phyloP scores from a whole-genome alignment of 2,797 vertebrate species.

The Melanotaenia pygmaea region DNA sequence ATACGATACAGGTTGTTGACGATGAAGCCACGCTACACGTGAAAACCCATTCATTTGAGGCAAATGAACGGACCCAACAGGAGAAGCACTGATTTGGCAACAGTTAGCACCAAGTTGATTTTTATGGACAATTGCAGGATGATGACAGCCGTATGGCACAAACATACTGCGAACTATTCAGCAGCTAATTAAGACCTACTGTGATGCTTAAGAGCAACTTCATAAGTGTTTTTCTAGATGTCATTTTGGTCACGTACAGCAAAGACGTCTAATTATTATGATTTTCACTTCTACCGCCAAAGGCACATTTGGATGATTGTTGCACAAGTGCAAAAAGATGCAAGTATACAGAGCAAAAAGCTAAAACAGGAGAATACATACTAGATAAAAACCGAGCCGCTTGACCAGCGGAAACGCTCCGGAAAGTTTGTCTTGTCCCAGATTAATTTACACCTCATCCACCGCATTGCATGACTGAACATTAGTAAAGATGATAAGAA shows the following conservation, averaged over 20 bases:
- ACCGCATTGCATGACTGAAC: conserved; percentile 4
- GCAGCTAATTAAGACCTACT: conserved; percentile 6
- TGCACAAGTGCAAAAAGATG: conserved; percentile 32
- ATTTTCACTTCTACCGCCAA: conserved; percentile 17
- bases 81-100: conserved; percentile 48
- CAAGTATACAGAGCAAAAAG: conserved; percentile 41
- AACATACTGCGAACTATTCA: conserved; percentile 5
- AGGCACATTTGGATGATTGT: conserved; percentile 20
- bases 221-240: conserved; percentile 46
- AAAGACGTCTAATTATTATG: background rate
- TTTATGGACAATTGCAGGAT: conserved; percentile 11
- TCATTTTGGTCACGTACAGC: conserved; percentile 29
- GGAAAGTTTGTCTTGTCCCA: background rate
- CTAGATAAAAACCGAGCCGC: conserved; percentile 12
- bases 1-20: conserved; percentile 33
- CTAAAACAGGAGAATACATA: conserved; percentile 64
- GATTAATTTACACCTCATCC: background rate
- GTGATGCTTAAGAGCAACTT: conserved; percentile 57
- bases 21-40: conserved; percentile 40
- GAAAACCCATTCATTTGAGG: conserved; percentile 48
- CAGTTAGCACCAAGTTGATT: conserved; percentile 67
- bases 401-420: conserved; percentile 1
- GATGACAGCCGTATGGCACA: background rate
- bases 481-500: background rate
- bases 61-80: conserved; percentile 53